Conservation (phyloP, 1,140 invertebrate genomes). For the Zaprionus taronus region DNA sequence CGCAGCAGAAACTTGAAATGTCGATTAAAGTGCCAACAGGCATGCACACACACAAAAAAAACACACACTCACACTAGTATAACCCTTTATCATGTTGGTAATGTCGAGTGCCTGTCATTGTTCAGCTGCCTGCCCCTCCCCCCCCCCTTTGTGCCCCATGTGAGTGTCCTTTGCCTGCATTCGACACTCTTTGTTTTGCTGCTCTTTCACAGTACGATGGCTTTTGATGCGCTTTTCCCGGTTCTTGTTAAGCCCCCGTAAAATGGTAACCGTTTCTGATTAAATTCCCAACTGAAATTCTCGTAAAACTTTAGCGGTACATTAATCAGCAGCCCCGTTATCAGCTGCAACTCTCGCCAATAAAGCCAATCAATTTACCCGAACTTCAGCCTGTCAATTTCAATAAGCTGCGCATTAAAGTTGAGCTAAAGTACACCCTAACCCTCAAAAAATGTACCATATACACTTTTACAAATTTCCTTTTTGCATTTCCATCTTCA, state of each 20-base stretch:
- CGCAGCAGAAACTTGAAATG: conserved; percentile 44
- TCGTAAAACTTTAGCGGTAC: neutral
- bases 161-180: neutral
- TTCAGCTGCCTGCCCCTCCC: neutral
- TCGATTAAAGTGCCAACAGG: conserved; percentile 21
- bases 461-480: neutral
- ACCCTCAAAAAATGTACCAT: neutral
- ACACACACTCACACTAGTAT: neutral
- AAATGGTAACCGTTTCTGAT: conserved; percentile 4
- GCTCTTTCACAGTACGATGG: neutral
- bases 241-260: neutral
- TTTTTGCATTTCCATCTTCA: neutral
- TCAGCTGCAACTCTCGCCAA: neutral
- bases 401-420: conserved; percentile 53
- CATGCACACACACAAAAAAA: neutral
- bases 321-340: conserved; percentile 16
- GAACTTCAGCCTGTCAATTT: conserved; percentile 60
- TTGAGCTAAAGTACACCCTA: conserved; percentile 25
- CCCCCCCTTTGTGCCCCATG: neutral
- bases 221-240: conserved; percentile 13
- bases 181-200: neutral
- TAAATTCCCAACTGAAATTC: neutral
- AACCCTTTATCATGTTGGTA: neutral
- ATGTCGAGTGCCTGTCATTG: neutral
- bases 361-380: conserved; percentile 65